These are phyloP conservation scores for Pachymerium ferrugineum DNA, from an alignment of 2,888 invertebrate genomes.

Conservation along the genomic window DNA sequence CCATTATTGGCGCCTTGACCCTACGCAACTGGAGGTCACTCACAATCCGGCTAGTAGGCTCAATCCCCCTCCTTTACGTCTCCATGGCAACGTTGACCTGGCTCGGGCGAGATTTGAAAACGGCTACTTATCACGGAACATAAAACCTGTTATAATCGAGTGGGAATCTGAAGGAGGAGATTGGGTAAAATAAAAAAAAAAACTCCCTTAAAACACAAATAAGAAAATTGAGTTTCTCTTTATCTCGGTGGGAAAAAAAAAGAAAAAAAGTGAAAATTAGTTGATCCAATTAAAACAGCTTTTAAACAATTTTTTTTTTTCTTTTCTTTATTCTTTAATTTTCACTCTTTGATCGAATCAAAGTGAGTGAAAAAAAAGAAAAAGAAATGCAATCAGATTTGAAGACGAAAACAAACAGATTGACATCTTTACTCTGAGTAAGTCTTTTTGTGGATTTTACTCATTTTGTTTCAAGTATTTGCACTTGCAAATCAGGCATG, in stretches of 20 bases:
- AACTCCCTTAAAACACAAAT: neutral
- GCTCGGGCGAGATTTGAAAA: neutral
- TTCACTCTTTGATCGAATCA: too few relatives aligned
- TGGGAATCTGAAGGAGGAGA: neutral
- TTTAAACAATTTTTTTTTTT: too few relatives aligned
- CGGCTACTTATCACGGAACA: conserved; percentile 2
- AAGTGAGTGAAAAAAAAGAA: too few relatives aligned
- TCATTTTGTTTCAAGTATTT: neutral
- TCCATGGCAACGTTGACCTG: conserved; percentile 15
- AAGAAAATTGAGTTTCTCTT: too few relatives aligned
- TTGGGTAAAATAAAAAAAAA: neutral
- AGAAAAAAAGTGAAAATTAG: too few relatives aligned
- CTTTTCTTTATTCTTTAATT: too few relatives aligned
- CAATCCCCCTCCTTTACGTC: neutral
- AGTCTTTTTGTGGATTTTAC: neutral
- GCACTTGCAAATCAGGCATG: neutral
- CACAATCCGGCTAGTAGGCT: conserved; percentile 2
- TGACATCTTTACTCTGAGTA: too few relatives aligned
- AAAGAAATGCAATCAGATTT: too few relatives aligned
- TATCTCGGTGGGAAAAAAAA: too few relatives aligned
- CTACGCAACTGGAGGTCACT: neutral
- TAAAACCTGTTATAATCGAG: neutral
- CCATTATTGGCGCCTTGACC: conserved; percentile 21
- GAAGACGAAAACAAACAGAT: too few relatives aligned
- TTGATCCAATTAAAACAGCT: too few relatives aligned